Evolutionary conservation across 2,888 invertebrate genomes (phyloP).

Genomic region (Emmelina monodactyla): DNA sequence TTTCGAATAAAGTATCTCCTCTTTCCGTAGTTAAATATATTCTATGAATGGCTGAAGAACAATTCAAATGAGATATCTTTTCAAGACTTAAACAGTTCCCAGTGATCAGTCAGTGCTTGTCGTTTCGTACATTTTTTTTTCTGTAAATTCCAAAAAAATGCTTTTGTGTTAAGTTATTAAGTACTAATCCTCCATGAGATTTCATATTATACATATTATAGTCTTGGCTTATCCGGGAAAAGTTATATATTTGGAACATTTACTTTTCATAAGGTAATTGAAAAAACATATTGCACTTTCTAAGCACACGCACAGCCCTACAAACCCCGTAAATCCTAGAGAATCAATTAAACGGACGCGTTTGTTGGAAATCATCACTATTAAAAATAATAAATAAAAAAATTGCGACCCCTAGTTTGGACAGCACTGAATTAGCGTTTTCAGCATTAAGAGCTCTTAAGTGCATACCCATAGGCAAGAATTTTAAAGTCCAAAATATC

Average conservation of each 20-base stretch:
- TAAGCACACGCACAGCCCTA: conserved; percentile 6
- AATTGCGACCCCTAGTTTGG: not conserved
- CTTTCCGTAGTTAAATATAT: conserved; percentile 5
- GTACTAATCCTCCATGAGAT: conserved; percentile 8
- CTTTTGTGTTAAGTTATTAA: too few relatives aligned
- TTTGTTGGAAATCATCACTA: not conserved
- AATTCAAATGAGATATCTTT: conserved; percentile 3
- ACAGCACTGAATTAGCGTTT: not conserved
- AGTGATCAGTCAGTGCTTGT: not conserved
- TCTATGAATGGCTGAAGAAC: conserved; percentile 4
- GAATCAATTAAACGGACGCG: conserved; percentile 6
- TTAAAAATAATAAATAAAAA: not conserved
- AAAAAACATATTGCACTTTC: conserved; percentile 4
- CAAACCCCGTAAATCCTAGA: conserved; percentile 4
- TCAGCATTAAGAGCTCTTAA: conserved; percentile 2
- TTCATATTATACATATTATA: conserved; percentile 8
- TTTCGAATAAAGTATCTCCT: not conserved
- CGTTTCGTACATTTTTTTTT: conserved; percentile 5
- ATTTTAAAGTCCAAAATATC: conserved; percentile 9
- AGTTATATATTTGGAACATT: conserved; percentile 2
- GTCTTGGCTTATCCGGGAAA: conserved; percentile 6
- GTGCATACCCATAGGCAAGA: conserved; percentile 4
- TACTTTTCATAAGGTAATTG: not conserved
- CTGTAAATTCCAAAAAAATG: conserved; percentile 6
- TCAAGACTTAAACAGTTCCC: conserved; percentile 3